Evolutionary conservation across 2,797 vertebrate species (phyloP).

Genomic region (Spondyliosoma cantharus): DNA sequence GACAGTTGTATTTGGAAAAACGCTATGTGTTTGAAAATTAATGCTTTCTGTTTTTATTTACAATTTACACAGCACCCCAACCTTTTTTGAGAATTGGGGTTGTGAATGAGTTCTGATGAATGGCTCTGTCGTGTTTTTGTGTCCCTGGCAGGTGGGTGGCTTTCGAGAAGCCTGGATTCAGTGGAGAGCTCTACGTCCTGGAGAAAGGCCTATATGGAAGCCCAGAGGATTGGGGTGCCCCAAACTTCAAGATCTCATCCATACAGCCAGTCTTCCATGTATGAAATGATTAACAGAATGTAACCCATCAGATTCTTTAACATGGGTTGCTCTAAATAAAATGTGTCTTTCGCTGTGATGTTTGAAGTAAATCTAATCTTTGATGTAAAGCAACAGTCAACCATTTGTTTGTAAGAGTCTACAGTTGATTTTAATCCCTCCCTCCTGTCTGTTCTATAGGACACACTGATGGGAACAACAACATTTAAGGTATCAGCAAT

Average conservation of each 20-base stretch:
- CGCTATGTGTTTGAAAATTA: no score
- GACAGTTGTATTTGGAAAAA: no score
- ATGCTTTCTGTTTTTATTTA: no score
- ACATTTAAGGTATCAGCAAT: constrained; percentile 87
- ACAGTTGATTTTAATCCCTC: neutral
- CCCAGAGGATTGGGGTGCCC: constrained; percentile 92
- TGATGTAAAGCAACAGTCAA: neutral
- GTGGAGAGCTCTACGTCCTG: constrained; percentile 92
- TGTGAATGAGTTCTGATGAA: neutral
- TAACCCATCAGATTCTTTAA: neutral
- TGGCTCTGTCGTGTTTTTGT: constrained; percentile 15
- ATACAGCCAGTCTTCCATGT: constrained; percentile 92
- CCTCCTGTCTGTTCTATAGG: constrained; percentile 80
- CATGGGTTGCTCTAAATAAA: neutral
- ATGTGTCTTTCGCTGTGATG: neutral
- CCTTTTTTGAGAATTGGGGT: no score
- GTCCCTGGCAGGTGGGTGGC: constrained; percentile 89
- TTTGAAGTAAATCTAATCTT: neutral
- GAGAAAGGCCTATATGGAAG: constrained; percentile 92
- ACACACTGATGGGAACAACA: constrained; percentile 78
- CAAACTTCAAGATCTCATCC: constrained; percentile 88
- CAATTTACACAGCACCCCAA: no score
- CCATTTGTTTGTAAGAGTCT: neutral
- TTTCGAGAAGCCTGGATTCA: constrained; percentile 93
- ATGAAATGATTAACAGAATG: constrained; percentile 63